These are phyloP conservation scores for Apostichopus parvimensis DNA, from an alignment of 35 echinoderm and acorn worm genomes.

Conservation along the genomic window DNA sequence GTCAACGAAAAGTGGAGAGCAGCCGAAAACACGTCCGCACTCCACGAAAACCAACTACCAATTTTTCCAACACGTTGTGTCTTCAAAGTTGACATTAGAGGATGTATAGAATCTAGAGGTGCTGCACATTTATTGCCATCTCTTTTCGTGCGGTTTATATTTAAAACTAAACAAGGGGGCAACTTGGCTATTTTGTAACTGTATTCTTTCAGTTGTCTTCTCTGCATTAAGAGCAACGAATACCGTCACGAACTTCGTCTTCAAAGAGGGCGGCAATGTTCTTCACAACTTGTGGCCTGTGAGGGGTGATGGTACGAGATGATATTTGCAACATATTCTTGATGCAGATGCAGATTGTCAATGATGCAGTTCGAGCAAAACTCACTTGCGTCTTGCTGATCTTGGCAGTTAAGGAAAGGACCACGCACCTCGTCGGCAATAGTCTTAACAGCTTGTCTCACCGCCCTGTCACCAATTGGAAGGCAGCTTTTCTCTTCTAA, in stretches of 20 bases:
- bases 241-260: not conserved
- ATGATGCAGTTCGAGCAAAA: not conserved
- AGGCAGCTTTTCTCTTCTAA: not conserved
- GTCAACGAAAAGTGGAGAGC: too few relatives aligned
- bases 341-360: too few relatives aligned
- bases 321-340: not conserved
- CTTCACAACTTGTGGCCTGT: not conserved
- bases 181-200: not conserved
- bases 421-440: not conserved
- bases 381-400: not conserved
- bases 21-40: too few relatives aligned
- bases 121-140: too few relatives aligned
- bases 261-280: not conserved
- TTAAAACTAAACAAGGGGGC: slow-evolving; percentile 2
- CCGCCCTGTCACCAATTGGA: not conserved
- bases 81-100: too few relatives aligned
- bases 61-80: too few relatives aligned
- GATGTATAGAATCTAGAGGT: too few relatives aligned
- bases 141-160: not conserved
- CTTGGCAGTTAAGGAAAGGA: not conserved
- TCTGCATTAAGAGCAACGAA: not conserved
- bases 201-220: slow-evolving; percentile 1
- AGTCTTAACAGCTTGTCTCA: too few relatives aligned
- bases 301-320: not conserved
- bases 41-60: too few relatives aligned